Evolutionary conservation across 2,113 vertebrate species (phyloP), one percentile per base, ranked within the genome.

Genomic region (Malurus melanocephalus): DNA sequence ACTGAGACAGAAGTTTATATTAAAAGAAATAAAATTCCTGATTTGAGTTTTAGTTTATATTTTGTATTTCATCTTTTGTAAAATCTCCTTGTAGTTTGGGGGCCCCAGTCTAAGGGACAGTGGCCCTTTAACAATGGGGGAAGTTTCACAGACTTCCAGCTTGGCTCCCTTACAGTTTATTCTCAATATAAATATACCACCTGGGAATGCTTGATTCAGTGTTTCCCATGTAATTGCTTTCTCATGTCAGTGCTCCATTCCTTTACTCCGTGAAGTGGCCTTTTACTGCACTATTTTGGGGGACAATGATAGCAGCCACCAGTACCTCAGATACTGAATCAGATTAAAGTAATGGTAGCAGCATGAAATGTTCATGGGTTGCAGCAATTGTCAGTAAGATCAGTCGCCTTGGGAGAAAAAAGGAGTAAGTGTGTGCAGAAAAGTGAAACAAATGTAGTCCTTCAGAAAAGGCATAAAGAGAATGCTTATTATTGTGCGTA

Each of bases 201-300:
- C 89, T 93, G 96, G 96, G 96, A 96, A 95, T 85, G 93, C 52
- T 80, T 83, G 89, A 91, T 85, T 77, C 87, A 82, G 59, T 65
- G 89, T 87, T 95, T 95, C 96, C 94, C 94, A 92, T 87, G 65
- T 93, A 96, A 96, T 96, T 96, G 78, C 94, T 93, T 90, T 94
- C 94, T 95, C 93, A 87, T 92, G 94, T 90, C 93, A 84, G 5
- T 85, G 92, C 85, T 88, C 88, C 67, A 12, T 42, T 77, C 90
- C 89, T 82, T 72, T 76, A 76, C 87, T 77, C 84, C 93, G 68
- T 69, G 79, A 74, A 94, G 79, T 8, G 83, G 69, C 55, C 78
- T 80, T 64, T 65, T 60, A 33, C 59, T 89, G 72, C 42, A 16
- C 71, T 83, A 12, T 76, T 94, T 77, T 35, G 56, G 59, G 80